Evolutionary conservation across 2,797 vertebrate genomes (phyloP).

Genomic region (Gambelia wislizenii): DNA sequence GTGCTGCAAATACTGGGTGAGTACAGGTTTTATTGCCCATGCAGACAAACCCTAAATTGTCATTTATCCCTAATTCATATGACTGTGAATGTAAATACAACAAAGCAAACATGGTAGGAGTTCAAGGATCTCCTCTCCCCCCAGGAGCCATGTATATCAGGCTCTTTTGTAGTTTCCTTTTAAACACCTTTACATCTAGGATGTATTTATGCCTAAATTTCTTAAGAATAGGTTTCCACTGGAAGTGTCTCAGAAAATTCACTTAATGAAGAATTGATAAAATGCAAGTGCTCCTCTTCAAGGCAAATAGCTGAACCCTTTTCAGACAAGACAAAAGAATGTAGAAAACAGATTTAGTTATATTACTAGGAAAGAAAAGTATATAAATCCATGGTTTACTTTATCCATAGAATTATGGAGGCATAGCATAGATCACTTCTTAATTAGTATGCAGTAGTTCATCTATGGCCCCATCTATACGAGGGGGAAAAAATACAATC

Average conservation of each 20-base stretch:
- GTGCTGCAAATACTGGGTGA: no score
- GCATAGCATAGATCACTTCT: not conserved
- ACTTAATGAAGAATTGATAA: not conserved
- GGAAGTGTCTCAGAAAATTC: not conserved
- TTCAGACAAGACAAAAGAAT: not conserved
- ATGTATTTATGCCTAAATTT: not conserved
- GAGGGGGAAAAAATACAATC: no score
- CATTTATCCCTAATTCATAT: not conserved
- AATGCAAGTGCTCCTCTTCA: not conserved
- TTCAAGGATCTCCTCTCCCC: slow-evolving; percentile 2
- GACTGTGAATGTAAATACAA: not conserved
- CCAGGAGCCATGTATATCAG: slow-evolving; percentile 1
- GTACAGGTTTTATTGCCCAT: no score
- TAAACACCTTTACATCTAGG: not conserved
- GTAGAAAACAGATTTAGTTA: not conserved
- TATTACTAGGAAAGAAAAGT: no score
- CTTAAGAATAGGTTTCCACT: not conserved
- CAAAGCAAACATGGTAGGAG: not conserved
- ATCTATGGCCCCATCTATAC: no score
- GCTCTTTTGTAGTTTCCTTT: slow-evolving; percentile 7
- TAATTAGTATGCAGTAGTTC: not conserved
- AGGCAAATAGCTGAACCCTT: not conserved
- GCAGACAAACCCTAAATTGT: not conserved
- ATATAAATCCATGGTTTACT: not conserved
- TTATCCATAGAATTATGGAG: not conserved